These are phyloP conservation scores for Actinia equina DNA, from an alignment of 64 coral and sea anemone species.

Conservation along the genomic window DNA sequence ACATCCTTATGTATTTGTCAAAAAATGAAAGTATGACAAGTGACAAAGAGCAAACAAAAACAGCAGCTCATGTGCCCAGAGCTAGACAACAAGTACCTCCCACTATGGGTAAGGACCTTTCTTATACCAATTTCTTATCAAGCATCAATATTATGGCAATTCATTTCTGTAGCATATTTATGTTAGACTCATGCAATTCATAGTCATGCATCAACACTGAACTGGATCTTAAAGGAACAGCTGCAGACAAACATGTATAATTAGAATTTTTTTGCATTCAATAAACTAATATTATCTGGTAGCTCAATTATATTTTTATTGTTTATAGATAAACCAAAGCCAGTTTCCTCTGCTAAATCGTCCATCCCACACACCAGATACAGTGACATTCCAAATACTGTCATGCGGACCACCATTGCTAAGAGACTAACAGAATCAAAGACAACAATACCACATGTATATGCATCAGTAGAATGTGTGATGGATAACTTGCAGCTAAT, in stretches of 20 bases:
- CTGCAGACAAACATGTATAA: too few species aligned
- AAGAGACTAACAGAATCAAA: slow-evolving; percentile 88
- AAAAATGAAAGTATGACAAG: slow-evolving; percentile 5
- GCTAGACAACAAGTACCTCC: slow-evolving; percentile 4
- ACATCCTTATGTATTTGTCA: slow-evolving; percentile 64
- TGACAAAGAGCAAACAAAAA: slow-evolving; percentile 4
- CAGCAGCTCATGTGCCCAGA: not conserved
- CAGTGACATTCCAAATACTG: slow-evolving; percentile 61
- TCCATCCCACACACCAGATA: slow-evolving; percentile 4
- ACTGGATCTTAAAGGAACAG: too few species aligned
- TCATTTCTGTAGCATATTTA: too few species aligned
- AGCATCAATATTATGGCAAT: too few species aligned
- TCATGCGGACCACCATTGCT: slow-evolving; percentile 72
- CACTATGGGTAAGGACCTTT: slow-evolving; percentile 17
- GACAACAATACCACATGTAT: slow-evolving; percentile 75
- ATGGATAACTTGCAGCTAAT: slow-evolving; percentile 67
- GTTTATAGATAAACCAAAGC: not conserved
- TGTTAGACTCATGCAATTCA: too few species aligned
- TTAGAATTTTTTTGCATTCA: too few species aligned
- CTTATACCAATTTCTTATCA: too few species aligned
- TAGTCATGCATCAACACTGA: not conserved
- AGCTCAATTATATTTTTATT: not conserved
- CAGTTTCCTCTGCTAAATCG: not conserved
- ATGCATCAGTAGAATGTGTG: slow-evolving; percentile 71
- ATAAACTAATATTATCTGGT: too few species aligned